Evolutionary conservation across 2,113 vertebrate species (phyloP).

Genomic region (Alaudala cheleensis): DNA sequence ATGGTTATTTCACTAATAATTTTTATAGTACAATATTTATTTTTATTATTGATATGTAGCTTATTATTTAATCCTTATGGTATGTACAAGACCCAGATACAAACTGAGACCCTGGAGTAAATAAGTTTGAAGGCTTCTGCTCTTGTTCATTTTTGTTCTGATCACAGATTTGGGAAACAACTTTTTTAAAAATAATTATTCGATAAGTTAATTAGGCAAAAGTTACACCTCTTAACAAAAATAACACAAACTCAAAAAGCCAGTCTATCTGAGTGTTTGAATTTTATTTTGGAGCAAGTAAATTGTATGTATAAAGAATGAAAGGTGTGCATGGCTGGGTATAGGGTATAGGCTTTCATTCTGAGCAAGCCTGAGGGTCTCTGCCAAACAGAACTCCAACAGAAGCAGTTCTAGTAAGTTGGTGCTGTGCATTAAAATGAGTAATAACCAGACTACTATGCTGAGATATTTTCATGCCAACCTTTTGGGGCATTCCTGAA

Average conservation of each 20-base stretch:
- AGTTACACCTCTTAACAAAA: not conserved
- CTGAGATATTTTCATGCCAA: not conserved
- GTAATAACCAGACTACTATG: not conserved
- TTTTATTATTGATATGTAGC: not conserved
- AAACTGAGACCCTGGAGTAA: not conserved
- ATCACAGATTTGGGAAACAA: not conserved
- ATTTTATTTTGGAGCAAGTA: not conserved
- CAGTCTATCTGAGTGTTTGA: not conserved
- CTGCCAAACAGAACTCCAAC: not conserved
- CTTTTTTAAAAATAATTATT: not conserved
- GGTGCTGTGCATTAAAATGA: not conserved
- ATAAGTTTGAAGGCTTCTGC: not conserved
- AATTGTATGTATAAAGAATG: not conserved
- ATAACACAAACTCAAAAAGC: not conserved
- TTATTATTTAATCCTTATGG: not conserved
- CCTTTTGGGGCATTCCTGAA: not conserved
- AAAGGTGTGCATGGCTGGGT: not conserved
- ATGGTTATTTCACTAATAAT: not conserved
- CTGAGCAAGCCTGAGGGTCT: not conserved
- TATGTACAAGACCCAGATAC: not conserved
- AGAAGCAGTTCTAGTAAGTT: not conserved
- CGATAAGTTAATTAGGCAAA: not conserved
- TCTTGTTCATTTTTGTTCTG: not conserved
- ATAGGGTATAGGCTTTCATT: not conserved
- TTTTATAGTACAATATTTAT: not conserved